phyloP scores from a whole-genome alignment of 1,140 invertebrate species.

The Macrosteles quadrilineatus region DNA sequence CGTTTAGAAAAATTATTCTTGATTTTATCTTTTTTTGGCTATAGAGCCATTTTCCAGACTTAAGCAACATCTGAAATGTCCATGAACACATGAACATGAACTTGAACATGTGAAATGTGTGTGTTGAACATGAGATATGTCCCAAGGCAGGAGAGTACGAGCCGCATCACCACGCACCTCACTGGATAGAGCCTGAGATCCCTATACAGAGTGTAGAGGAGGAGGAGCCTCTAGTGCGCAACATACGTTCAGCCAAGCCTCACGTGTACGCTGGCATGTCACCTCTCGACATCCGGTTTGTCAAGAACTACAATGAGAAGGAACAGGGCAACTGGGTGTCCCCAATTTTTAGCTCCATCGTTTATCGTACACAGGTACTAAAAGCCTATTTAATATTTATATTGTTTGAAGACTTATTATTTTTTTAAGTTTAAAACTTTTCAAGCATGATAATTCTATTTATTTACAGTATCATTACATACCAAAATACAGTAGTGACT shows the following conservation, averaged over 20 bases:
- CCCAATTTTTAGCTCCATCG: constrained; percentile 90
- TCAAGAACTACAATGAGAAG: constrained; percentile 78
- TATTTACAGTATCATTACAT: too few species aligned
- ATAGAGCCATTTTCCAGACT: too few species aligned
- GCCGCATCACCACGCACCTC: neutral
- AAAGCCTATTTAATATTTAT: neutral
- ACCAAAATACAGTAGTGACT: too few species aligned
- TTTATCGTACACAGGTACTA: constrained; percentile 71
- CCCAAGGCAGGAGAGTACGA: neutral
- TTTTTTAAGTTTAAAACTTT: neutral
- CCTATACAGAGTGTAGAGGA: neutral
- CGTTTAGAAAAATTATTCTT: too few species aligned
- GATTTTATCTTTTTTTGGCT: too few species aligned
- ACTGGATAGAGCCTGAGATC: neutral
- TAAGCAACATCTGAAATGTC: too few species aligned
- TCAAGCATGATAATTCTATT: too few species aligned
- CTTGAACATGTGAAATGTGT: too few species aligned
- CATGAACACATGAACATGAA: too few species aligned
- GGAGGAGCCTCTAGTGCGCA: constrained; percentile 8
- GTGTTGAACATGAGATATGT: too few species aligned
- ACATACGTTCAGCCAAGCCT: constrained; percentile 20
- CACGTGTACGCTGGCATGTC: constrained; percentile 62
- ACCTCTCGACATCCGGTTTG: constrained; percentile 75
- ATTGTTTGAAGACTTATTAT: neutral
- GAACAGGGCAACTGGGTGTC: constrained; percentile 79